A percentile compares a stretch with the other conserved stretches of the same genome.
phyloP scores from a whole-genome alignment of 2,888 invertebrate species.

The Linyphia triangularis region DNA sequence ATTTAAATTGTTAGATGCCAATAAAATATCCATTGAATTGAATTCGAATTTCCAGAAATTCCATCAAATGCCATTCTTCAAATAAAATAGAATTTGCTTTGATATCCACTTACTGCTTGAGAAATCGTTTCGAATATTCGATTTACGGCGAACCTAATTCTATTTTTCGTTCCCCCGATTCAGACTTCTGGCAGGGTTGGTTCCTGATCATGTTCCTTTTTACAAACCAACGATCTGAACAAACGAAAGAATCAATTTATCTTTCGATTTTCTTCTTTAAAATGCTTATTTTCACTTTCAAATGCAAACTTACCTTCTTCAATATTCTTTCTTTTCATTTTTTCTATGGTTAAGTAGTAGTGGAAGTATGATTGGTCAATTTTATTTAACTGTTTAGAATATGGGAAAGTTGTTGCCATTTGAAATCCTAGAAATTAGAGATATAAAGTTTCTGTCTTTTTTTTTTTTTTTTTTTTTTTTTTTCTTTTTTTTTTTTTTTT shows the following conservation, averaged over 20 bases:
- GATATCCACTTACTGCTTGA: constrained; percentile 14
- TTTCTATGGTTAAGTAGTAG: too few relatives aligned
- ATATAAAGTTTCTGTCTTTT: too few relatives aligned
- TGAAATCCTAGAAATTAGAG: too few relatives aligned
- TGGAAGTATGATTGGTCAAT: too few relatives aligned
- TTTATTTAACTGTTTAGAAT: too few relatives aligned
- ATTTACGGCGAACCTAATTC: constrained; percentile 28
- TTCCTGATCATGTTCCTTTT: neutral
- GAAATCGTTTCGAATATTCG: constrained; percentile 27
- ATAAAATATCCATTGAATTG: neutral
- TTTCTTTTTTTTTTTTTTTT: too few relatives aligned
- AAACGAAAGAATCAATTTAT: neutral
- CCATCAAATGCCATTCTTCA: constrained; percentile 32
- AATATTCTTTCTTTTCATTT: too few relatives aligned
- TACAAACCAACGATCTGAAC: neutral
- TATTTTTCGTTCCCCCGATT: constrained; percentile 8
- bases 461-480: too few relatives aligned
- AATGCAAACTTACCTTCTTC: too few relatives aligned
- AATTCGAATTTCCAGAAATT: constrained; percentile 21
- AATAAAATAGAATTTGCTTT: constrained; percentile 22
- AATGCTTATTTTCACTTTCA: neutral
- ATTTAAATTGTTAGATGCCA: neutral
- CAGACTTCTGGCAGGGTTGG: too few relatives aligned
- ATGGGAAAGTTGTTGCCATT: too few relatives aligned
- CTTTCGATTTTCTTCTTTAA: neutral